Evolutionary conservation across 2,113 vertebrate genomes (phyloP).

Genomic region (Corythornis cristatus): DNA sequence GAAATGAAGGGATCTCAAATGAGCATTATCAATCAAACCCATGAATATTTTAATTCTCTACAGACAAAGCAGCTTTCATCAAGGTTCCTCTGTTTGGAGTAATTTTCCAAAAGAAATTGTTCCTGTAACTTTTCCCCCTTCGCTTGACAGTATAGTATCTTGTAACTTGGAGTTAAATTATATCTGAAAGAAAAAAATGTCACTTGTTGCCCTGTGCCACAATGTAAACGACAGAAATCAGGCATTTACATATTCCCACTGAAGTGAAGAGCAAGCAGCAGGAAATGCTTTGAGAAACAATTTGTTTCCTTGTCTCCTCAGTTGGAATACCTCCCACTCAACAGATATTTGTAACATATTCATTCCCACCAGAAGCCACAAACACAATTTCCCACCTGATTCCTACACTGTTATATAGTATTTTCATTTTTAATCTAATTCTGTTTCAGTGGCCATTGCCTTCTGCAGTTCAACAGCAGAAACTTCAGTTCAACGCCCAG

Average conservation of each 20-base stretch:
- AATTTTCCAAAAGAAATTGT: not conserved
- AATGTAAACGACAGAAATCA: not conserved
- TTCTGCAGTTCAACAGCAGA: not conserved
- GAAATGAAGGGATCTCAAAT: not conserved
- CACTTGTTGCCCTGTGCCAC: not conserved
- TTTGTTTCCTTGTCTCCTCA: not conserved
- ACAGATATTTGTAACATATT: not conserved
- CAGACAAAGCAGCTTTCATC: not conserved
- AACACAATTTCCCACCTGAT: not conserved
- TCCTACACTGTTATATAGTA: rapidly evolving
- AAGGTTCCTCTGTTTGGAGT: not conserved
- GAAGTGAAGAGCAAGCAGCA: not conserved
- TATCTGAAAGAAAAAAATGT: not conserved
- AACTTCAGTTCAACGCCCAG: not conserved
- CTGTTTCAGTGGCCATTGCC: not conserved
- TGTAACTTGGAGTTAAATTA: not conserved
- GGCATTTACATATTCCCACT: not conserved
- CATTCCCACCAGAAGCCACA: not conserved
- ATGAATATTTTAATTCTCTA: not conserved
- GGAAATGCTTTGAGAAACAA: not conserved
- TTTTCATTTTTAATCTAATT: not conserved
- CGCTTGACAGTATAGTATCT: not conserved
- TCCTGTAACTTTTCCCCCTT: not conserved
- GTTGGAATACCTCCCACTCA: not conserved
- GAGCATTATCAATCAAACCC: not conserved